Base-by-base conservation (phyloP, 2,797 vertebrate species). In the Mormyrops attenuatus region DNA sequence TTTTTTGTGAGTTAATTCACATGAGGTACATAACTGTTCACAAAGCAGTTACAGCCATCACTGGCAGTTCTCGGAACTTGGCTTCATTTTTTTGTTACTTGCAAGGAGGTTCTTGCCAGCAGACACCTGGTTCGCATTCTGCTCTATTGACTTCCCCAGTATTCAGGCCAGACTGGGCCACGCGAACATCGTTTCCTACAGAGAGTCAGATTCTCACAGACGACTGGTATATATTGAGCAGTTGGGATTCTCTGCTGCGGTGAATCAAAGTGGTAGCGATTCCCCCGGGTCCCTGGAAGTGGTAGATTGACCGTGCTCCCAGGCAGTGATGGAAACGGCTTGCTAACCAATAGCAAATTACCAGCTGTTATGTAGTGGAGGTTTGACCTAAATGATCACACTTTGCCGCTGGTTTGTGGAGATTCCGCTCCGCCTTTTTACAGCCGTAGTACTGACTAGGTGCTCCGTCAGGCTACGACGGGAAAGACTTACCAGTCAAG, bases 31-130 rank as follows among this genome's bases (percentile, higher is more conserved):
- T 26, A 52, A 30, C 26, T 86, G 49, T 30, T 86, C 26, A 4
- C 80, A 84, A 84, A 84, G 80, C 44, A 50, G 80, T 84, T 13
- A 69, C 63, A 34, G 80, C 80, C 80, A 84, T 84, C 26, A 84
- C 47, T 38, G 47, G 80, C 80, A 47, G 44, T 84, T 84, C 44
- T 84, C 20, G 7, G 44, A 84, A 69, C 26, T 69, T 69, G 9
- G 9, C 26, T 69, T 34, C 13, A 30, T 69, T 69, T 30, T 13
- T 30, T 34, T 69, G 26, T 69, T 47, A 84, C 8, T 22, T n/a
- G 20, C 47, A n/a, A 6, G 41, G 38, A 20, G 77, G 26, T 84
- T 50, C 47, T 17, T 77, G 69, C 38, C 69, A 77, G 30, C 38
- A 77, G 15, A 6, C 38, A 38, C 69, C 69, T 41, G 69, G 13